Percentiles rank a stretch among this genome's conserved stretches.
These are phyloP conservation scores for Drosophila glabriapex DNA, from an alignment of 2,888 invertebrate species.

Conservation along the genomic window DNA sequence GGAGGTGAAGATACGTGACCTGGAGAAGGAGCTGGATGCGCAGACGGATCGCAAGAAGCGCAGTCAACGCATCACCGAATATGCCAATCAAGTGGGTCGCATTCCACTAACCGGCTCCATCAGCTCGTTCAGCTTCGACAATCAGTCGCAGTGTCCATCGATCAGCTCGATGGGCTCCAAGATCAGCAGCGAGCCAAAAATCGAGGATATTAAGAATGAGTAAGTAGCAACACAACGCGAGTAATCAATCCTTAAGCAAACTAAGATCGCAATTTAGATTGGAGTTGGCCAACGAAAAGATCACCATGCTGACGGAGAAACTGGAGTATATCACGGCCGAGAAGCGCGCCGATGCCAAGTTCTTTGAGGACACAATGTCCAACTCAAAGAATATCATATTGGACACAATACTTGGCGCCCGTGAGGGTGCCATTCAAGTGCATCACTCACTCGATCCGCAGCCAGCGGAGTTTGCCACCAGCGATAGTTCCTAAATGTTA, in stretches of 20 bases:
- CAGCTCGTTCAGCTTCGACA: constrained; percentile 82
- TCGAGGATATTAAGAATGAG: constrained; percentile 81
- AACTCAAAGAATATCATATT: constrained; percentile 82
- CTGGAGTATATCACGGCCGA: constrained; percentile 76
- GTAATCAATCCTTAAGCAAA: neutral
- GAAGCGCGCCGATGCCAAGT: constrained; percentile 81
- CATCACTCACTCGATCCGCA: neutral
- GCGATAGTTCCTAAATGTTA: constrained; percentile 23
- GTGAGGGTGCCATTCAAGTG: constrained; percentile 3
- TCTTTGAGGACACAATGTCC: constrained; percentile 81
- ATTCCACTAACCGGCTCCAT: constrained; percentile 69
- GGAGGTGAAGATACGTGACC: constrained; percentile 82
- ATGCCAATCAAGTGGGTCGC: constrained; percentile 70
- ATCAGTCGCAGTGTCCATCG: constrained; percentile 65
- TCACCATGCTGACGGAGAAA: constrained; percentile 82
- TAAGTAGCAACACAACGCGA: constrained; percentile 43
- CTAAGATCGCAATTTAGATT: constrained; percentile 61
- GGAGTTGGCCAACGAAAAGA: constrained; percentile 83
- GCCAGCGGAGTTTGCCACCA: constrained; percentile 17
- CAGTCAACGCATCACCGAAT: constrained; percentile 82
- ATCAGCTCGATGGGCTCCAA: constrained; percentile 35
- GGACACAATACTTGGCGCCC: constrained; percentile 73
- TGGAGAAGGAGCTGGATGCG: constrained; percentile 79
- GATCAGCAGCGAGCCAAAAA: constrained; percentile 30
- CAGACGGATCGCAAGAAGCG: constrained; percentile 83